Evolutionary conservation across 2,113 vertebrate species (phyloP).

Genomic region (Mus pahari): DNA sequence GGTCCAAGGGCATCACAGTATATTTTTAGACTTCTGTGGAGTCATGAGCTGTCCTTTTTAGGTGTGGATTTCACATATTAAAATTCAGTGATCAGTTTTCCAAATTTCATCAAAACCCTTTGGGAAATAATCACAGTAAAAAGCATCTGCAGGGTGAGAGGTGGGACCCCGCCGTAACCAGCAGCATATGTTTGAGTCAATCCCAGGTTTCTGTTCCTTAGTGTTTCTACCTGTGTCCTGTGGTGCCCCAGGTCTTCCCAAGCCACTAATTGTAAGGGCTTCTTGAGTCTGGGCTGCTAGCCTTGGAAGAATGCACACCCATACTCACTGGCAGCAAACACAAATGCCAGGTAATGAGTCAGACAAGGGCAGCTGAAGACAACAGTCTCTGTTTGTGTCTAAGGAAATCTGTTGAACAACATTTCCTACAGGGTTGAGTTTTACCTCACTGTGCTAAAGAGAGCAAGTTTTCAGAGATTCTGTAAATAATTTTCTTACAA

Average conservation of each 20-base stretch:
- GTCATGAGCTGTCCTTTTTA: conserved; percentile 72
- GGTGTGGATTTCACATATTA: conserved; percentile 80
- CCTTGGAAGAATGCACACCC: conserved; percentile 13
- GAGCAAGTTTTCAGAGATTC: conserved; percentile 19
- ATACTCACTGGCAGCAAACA: conserved; percentile 46
- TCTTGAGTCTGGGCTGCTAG: conserved; percentile 8
- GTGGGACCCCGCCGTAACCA: neutral
- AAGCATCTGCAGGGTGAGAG: neutral
- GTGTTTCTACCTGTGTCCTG: conserved; percentile 10
- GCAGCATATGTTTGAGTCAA: conserved; percentile 27
- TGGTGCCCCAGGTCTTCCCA: neutral
- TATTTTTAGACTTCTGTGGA: conserved; percentile 81
- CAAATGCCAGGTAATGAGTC: conserved; percentile 58
- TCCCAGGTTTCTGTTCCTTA: conserved; percentile 13
- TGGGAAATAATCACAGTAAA: conserved; percentile 44
- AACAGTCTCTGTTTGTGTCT: conserved; percentile 7
- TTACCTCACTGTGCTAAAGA: conserved; percentile 29
- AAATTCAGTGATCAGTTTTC: conserved; percentile 73
- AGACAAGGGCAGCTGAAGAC: conserved; percentile 19
- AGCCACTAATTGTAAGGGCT: conserved; percentile 22
- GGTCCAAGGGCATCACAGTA: conserved; percentile 63
- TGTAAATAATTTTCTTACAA: conserved; percentile 54
- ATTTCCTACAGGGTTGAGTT: conserved; percentile 38
- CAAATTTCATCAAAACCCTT: conserved; percentile 22
- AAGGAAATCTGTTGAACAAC: conserved; percentile 57